Conservation (phyloP, 2,888 invertebrate species). For the Eilema griseolum region DNA sequence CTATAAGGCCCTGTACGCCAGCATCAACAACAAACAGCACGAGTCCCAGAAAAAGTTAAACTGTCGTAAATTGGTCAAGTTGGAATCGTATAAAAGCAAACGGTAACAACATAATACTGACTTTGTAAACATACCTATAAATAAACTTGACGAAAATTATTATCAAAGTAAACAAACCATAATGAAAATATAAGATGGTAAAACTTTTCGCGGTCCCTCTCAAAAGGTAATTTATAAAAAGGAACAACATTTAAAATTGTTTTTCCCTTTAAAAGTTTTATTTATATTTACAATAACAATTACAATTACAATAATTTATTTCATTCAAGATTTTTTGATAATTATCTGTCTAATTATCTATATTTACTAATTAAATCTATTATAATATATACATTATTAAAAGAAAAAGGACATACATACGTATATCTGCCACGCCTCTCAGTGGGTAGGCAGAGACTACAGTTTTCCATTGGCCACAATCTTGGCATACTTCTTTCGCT, state of each 20-base stretch:
- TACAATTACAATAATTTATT: no score
- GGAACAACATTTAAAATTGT: conserved; percentile 23
- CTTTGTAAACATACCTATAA: background rate
- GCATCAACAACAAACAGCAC: background rate
- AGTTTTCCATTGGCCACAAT: no score
- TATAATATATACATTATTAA: no score
- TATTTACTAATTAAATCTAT: no score
- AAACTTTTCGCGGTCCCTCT: conserved; percentile 8
- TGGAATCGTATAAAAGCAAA: background rate
- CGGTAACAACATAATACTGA: background rate
- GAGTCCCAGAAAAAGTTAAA: background rate
- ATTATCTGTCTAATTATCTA: no score
- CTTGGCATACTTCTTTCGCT: no score
- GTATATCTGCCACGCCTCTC: no score
- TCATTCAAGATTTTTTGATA: no score
- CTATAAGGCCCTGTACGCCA: background rate
- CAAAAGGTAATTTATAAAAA: conserved; percentile 25
- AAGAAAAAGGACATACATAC: no score
- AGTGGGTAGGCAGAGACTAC: no score
- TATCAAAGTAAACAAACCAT: conserved; percentile 3
- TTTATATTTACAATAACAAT: conserved; percentile 14
- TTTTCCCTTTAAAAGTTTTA: conserved; percentile 8
- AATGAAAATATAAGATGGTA: conserved; percentile 11
- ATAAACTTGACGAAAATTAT: background rate
- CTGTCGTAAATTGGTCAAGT: conserved; percentile 4